A percentile compares a stretch with the other conserved stretches of the same genome.
Conservation (phyloP, 2,797 vertebrate genomes). For the Heteromormyrus szaboi region DNA sequence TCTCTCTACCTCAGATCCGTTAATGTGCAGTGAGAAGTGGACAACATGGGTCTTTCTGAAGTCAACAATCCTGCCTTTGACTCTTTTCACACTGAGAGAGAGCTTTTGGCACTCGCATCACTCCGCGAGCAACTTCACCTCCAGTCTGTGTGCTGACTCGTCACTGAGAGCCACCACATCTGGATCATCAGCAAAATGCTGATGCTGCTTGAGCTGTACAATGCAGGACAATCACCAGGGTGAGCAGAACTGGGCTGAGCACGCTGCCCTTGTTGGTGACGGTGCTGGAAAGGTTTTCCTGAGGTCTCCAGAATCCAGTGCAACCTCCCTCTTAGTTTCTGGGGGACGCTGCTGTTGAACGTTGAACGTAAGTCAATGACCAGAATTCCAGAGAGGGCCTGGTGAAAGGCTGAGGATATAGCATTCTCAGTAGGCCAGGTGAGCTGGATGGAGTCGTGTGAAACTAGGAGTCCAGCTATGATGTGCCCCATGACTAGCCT, state of each 20-base stretch:
- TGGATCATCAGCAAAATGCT: neutral
- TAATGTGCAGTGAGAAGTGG: neutral
- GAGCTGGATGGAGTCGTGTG: neutral
- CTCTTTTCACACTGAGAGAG: neutral
- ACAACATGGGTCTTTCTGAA: neutral
- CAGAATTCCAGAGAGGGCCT: neutral
- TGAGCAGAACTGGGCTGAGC: neutral
- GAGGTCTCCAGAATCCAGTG: neutral
- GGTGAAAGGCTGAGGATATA: neutral
- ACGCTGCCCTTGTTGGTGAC: neutral
- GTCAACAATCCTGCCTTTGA: neutral
- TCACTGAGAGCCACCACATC: neutral
- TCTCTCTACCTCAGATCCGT: neutral
- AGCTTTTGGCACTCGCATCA: neutral
- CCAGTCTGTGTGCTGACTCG: neutral
- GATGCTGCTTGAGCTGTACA: neutral
- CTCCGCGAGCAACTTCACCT: neutral
- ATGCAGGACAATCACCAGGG: neutral
- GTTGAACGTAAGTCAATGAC: neutral
- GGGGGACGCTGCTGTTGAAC: neutral
- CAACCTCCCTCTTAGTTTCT: neutral
- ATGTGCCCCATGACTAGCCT: neutral
- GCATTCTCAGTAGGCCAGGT: neutral
- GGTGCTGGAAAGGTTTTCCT: neutral
- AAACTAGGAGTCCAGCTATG: neutral